These are phyloP conservation scores for Omphaloscelis lunosa DNA, from an alignment of 2,888 invertebrate species.

Conservation along the genomic window DNA sequence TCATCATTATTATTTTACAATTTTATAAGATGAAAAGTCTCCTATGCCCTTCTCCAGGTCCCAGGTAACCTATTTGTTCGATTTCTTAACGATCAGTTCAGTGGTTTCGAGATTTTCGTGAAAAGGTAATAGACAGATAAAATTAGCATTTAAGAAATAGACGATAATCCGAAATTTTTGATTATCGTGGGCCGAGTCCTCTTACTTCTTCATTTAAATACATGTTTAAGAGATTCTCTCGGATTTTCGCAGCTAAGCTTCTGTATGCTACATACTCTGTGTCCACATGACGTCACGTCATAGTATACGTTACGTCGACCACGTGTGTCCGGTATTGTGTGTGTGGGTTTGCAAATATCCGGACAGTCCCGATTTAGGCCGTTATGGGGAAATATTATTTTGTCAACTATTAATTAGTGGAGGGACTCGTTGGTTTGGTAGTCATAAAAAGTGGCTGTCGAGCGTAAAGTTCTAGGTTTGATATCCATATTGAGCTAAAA, in stretches of 20 bases:
- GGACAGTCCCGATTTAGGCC: slow-evolving; percentile 26
- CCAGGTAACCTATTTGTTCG: no score
- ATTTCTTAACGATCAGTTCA: no score
- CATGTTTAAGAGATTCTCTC: not conserved
- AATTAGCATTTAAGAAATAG: no score
- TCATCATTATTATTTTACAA: no score
- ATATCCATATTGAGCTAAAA: not conserved
- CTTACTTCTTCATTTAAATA: not conserved
- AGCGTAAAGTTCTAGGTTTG: not conserved
- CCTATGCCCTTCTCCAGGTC: no score
- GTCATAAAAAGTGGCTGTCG: not conserved
- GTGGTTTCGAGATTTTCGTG: no score
- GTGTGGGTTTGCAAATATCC: slow-evolving; percentile 17
- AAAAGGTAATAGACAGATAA: no score
- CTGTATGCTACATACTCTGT: slow-evolving; percentile 15
- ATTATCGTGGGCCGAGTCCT: not conserved
- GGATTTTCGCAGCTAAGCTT: not conserved
- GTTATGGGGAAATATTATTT: slow-evolving; percentile 22
- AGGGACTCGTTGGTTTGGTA: not conserved
- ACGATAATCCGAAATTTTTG: no score
- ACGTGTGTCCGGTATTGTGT: slow-evolving; percentile 46
- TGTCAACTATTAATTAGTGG: not conserved
- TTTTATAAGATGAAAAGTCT: no score
- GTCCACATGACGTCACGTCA: slow-evolving; percentile 8
- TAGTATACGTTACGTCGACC: slow-evolving; percentile 30